Conservation (phyloP, 2,888 invertebrate genomes). For the Hirtodrosophila confusa region DNA sequence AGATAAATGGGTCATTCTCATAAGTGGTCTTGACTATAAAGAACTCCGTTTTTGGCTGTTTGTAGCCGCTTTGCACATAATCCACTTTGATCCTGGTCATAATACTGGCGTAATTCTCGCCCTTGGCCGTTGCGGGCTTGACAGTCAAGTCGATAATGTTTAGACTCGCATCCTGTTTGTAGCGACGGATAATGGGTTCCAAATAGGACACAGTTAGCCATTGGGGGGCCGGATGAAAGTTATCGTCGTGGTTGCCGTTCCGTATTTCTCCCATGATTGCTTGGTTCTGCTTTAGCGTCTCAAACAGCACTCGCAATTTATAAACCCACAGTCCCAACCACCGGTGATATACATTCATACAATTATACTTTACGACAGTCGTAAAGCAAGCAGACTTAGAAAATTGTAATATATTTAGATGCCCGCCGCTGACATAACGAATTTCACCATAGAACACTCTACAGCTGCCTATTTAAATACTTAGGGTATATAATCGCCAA, state of each 20-base stretch:
- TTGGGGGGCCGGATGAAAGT: slow-evolving; percentile 53
- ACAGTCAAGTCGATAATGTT: slow-evolving; percentile 52
- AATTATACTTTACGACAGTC: slow-evolving; percentile 11
- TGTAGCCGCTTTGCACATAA: slow-evolving; percentile 30
- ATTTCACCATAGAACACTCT: neutral
- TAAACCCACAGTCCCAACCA: slow-evolving; percentile 15
- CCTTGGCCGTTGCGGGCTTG: slow-evolving; percentile 71
- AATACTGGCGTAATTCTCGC: slow-evolving; percentile 78
- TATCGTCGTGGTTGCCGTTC: slow-evolving; percentile 18
- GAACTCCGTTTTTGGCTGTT: slow-evolving; percentile 36
- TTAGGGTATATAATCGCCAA: neutral
- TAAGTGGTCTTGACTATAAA: slow-evolving; percentile 74
- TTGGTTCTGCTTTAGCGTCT: slow-evolving; percentile 20
- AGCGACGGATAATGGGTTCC: slow-evolving; percentile 58
- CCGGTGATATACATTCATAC: neutral
- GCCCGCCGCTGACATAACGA: neutral
- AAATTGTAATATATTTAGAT: slow-evolving; percentile 20
- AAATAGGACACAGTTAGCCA: slow-evolving; percentile 77
- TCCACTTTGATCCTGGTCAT: slow-evolving; percentile 68
- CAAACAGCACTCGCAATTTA: slow-evolving; percentile 38
- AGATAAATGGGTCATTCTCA: slow-evolving; percentile 66
- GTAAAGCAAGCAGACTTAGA: slow-evolving; percentile 21
- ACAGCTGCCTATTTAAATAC: neutral
- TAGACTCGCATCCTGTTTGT: slow-evolving; percentile 62
- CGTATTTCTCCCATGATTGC: slow-evolving; percentile 54